Conservation (phyloP, 2,797 vertebrate species). For the Lithobates pipiens region DNA sequence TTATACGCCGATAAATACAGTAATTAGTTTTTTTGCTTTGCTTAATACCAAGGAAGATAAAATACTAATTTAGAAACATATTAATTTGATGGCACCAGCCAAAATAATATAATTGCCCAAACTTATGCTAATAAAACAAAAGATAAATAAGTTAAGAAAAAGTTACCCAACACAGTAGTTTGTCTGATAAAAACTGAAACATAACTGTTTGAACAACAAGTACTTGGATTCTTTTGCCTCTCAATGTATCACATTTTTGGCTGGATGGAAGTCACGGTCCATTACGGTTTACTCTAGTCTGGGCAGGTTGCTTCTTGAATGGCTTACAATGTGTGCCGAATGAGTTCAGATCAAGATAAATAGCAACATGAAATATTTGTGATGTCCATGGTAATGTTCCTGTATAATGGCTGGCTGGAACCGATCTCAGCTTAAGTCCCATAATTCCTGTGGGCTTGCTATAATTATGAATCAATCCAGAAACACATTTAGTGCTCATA, state of each 20-base stretch:
- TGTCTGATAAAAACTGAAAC: not conserved
- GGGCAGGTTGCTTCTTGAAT: conserved; percentile 16
- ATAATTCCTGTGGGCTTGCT: conserved; percentile 52
- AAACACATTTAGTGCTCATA: conserved; percentile 44
- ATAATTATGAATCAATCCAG: conserved; percentile 69
- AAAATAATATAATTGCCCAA: not conserved
- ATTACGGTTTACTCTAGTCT: conserved; percentile 26
- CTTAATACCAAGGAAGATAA: not conserved
- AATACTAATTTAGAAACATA: not conserved
- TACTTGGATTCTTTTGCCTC: conserved; percentile 6
- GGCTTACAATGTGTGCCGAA: not conserved
- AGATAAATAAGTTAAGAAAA: not conserved
- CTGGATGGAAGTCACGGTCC: conserved; percentile 15
- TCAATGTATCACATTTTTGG: conserved; percentile 16
- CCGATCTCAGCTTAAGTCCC: conserved; percentile 26
- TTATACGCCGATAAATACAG: no score
- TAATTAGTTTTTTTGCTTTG: no score
- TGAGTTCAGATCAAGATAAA: conserved; percentile 37
- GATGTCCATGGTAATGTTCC: conserved; percentile 59
- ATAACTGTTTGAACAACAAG: conserved; percentile 17
- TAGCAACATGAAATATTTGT: conserved; percentile 28
- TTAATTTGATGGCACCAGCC: not conserved
- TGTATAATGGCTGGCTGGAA: not conserved
- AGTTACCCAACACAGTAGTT: not conserved
- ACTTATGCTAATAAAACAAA: not conserved